Base-by-base conservation (phyloP, 2,888 invertebrate genomes). In the Calameuta pallipes region DNA sequence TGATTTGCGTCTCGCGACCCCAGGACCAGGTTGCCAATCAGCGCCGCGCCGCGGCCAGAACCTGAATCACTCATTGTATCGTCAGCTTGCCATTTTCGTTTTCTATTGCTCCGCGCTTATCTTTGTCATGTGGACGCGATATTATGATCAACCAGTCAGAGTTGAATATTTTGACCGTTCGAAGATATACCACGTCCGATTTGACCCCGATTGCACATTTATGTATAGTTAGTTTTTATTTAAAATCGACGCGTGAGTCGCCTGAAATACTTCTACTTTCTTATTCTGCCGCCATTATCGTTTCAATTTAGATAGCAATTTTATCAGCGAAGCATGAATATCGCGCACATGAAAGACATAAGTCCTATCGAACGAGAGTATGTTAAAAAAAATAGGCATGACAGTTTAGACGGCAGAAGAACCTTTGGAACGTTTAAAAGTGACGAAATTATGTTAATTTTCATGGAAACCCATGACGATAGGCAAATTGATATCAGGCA, bases 1-100 rank as follows among this genome's bases (percentile, higher is more conserved):
- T 79, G 82, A 81, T 80, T 78, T 71, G 71, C 13, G 31, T 31
- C 71, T 71, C 71, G 71, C 34, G 71, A 13, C 34, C 71, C 74
- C 68, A 68, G 77, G 36, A 78, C 69, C 78, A 75, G 75, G 69
- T 36, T 36, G 74, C 15, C 13, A 33, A 13, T 69, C 70, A 23
- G 70, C 69, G 23, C 77, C 68, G 56, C 76, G 68, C 74, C 74
- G 70, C 69, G 33, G 70, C 12, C 56, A 0, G 23, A 56, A 56
- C 56, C 56, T 23, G 56, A 56, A 56, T 9, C 56, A 9, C 9
- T 56, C 23, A 23, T 56, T 56, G 1, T 56, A 56, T 56, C 23
- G 56, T 23, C 56, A 23, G 56, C 23, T 9, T 15, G 23, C 56
- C 23, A 56, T 56, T 56, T 9, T 56, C 23, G 9, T 41, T 15